Base-by-base conservation (phyloP, 1,140 invertebrate genomes). In the Drosophila micromelanica region DNA sequence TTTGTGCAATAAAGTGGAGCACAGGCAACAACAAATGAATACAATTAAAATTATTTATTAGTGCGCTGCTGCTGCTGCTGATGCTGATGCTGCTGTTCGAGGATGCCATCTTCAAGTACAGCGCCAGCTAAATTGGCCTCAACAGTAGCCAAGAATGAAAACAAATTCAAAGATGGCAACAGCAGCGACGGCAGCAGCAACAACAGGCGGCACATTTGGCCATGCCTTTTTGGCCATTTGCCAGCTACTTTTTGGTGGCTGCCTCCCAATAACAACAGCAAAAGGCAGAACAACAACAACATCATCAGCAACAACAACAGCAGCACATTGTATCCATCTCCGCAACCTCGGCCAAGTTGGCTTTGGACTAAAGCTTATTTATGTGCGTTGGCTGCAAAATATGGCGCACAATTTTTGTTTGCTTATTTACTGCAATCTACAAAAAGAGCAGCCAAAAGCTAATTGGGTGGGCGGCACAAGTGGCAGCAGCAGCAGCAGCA, bases 21-120 rank as follows among this genome's bases (percentile, higher is more conserved):
- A 80, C 69, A 85, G 48, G 55, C 71, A 38, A n/a, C 20, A 13
- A 6, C 45, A 48, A 86, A 72, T 78, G 65, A 81, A 76, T 76
- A 86, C 82, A 86, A 86, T 86, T 86, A 89, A 86, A 87, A 87
- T 86, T 86, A 86, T 86, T 86, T 86, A 89, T 86, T 86, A 86
- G 82, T 84, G 63, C 54, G 73, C 43, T n/a, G 55, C 37, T 48
- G 37, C 38, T 27, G 64, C 54, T 49, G 46, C 27, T 42, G 43
- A 27, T 70, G 46, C 30, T 42, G 6, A 30, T 70, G 59, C 57
- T 32, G 30, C 15, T 20, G 12, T 4, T 40, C 30, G 69, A 57
- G 38, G 49, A 40, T 48, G 35, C 59, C 65, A 70, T 60, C 63
- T 56, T 73, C 57, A 78, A 61, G 68, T 72, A 62, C 51, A 76